These are phyloP conservation scores for Macquaria ambigua DNA, from an alignment of 2,113 vertebrate species.

Conservation along the genomic window DNA sequence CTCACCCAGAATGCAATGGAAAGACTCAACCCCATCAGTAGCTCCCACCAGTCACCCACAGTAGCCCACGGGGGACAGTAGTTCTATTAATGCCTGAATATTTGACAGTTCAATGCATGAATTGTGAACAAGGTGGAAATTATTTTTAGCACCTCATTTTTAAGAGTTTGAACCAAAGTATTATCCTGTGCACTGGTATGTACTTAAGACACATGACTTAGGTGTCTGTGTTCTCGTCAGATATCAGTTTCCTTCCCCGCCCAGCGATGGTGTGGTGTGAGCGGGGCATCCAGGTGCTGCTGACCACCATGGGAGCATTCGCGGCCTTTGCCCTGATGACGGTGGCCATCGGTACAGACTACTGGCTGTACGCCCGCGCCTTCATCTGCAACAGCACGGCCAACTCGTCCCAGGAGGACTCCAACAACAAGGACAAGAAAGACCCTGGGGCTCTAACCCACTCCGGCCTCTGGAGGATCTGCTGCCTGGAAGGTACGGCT, in stretches of 20 bases:
- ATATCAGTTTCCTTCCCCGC: slow-evolving; percentile 72
- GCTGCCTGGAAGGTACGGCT: slow-evolving; percentile 91
- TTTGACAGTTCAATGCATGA: slow-evolving; percentile 27
- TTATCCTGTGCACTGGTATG: not conserved
- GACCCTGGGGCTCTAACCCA: slow-evolving; percentile 94
- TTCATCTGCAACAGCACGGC: slow-evolving; percentile 94
- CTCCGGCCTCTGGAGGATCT: slow-evolving; percentile 95
- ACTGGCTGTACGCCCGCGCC: slow-evolving; percentile 94
- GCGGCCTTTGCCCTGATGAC: slow-evolving; percentile 95
- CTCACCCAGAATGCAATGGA: slow-evolving; percentile 21
- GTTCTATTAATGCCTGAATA: slow-evolving; percentile 33
- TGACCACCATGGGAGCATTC: slow-evolving; percentile 94
- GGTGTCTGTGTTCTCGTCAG: not conserved
- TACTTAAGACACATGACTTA: too few species aligned
- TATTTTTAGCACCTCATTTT: not conserved
- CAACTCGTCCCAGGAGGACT: slow-evolving; percentile 88
- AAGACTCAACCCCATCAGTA: not conserved
- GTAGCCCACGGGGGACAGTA: not conserved
- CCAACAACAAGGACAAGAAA: slow-evolving; percentile 89
- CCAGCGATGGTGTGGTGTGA: slow-evolving; percentile 91
- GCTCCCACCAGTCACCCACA: slow-evolving; percentile 11
- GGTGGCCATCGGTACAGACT: slow-evolving; percentile 94
- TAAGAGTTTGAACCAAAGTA: not conserved
- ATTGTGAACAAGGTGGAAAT: not conserved
- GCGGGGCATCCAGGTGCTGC: slow-evolving; percentile 91